Evolutionary conservation across 2,888 invertebrate species (phyloP).

Genomic region (Brachypalpus laphriformis): DNA sequence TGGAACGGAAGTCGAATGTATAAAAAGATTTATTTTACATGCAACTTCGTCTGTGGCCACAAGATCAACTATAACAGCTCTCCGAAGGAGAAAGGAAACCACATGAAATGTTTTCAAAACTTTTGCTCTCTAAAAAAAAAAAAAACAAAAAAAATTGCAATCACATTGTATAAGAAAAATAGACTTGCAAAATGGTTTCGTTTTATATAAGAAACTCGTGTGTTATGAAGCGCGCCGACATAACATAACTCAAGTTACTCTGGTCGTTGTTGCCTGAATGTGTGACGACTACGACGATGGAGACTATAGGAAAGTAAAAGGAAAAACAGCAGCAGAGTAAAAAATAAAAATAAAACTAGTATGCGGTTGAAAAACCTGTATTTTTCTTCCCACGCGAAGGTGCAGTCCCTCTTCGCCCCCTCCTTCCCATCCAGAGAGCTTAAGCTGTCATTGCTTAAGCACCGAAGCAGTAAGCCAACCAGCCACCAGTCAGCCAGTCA

Average conservation of each 20-base stretch:
- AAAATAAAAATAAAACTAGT: conserved; percentile 42
- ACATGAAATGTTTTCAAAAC: neutral
- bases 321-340: conserved; percentile 50
- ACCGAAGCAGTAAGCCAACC: conserved; percentile 53
- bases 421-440: neutral
- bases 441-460: conserved; percentile 54
- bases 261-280: conserved; percentile 25
- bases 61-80: neutral
- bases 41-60: neutral
- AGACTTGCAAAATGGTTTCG: conserved; percentile 62
- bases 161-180: conserved; percentile 21
- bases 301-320: conserved; percentile 70
- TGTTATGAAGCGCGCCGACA: conserved; percentile 71
- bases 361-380: conserved; percentile 68
- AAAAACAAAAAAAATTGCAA: conserved; percentile 29
- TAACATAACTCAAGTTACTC: conserved; percentile 56
- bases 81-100: conserved; percentile 40
- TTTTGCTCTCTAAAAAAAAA: conserved; percentile 14
- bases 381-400: conserved; percentile 70
- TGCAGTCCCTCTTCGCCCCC: conserved; percentile 3
- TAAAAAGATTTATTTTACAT: conserved; percentile 40
- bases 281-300: conserved; percentile 41
- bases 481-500: conserved; percentile 9
- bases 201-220: conserved; percentile 63
- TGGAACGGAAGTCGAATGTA: conserved; percentile 66